These are phyloP conservation scores for Cyanistes caeruleus DNA, from an alignment of 2,113 vertebrate species.

Conservation along the genomic window DNA sequence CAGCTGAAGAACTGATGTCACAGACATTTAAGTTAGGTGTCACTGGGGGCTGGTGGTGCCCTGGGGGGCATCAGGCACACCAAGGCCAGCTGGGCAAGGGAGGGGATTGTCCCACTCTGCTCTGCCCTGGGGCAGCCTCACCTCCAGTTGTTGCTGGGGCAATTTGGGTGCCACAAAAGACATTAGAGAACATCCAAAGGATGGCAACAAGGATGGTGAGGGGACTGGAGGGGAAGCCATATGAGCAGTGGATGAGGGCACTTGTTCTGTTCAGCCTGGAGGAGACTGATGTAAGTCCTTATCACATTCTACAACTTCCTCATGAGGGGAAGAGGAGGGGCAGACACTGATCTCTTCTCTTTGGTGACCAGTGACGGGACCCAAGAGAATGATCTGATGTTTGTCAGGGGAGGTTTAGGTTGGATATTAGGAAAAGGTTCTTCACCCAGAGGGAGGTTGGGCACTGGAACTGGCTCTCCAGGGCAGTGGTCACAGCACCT, in stretches of 20 bases:
- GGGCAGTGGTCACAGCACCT: not conserved
- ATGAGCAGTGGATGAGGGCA: fast-evolving
- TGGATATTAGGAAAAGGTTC: not conserved
- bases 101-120: not conserved
- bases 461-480: not conserved
- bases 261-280: not conserved
- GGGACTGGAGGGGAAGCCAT: fast-evolving
- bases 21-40: not conserved
- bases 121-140: fast-evolving
- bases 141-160: fast-evolving
- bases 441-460: fast-evolving
- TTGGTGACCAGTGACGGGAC: not conserved
- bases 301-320: not conserved
- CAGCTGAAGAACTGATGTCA: not conserved
- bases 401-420: fast-evolving
- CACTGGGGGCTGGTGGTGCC: not conserved
- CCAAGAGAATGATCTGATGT: fast-evolving
- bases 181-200: not conserved
- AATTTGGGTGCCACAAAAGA: fast-evolving
- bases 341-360: not conserved
- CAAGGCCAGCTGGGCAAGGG: fast-evolving
- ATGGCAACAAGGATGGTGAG: fast-evolving
- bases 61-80: not conserved
- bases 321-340: fast-evolving
- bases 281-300: not conserved